Evolutionary conservation across 2,797 vertebrate species (phyloP).

Genomic region (Cyprinella venusta): DNA sequence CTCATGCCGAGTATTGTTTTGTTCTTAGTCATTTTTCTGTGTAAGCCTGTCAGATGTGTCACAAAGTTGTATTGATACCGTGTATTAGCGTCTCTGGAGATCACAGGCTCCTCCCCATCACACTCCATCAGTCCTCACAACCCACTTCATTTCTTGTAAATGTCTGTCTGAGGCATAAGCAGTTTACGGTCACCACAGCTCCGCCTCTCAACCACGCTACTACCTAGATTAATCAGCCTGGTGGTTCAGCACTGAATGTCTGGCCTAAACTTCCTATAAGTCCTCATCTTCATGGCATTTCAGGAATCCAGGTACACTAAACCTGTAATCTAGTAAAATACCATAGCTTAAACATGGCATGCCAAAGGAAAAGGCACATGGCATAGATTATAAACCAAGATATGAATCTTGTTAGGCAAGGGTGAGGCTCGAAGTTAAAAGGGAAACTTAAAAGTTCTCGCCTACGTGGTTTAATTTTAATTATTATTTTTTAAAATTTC

Average conservation of each 20-base stretch:
- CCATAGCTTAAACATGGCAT: not conserved
- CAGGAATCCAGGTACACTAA: conserved; percentile 43
- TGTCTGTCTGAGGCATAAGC: conserved; percentile 67
- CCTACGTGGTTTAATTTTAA: not conserved
- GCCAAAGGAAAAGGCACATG: not conserved
- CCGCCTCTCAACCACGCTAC: conserved; percentile 66
- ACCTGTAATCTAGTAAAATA: conserved; percentile 34
- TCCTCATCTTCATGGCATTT: conserved; percentile 38
- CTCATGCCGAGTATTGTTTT: conserved; percentile 38
- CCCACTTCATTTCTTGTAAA: conserved; percentile 77
- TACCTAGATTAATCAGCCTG: conserved; percentile 71
- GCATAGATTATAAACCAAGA: not conserved
- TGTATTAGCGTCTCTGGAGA: conserved; percentile 24
- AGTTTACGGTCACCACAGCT: conserved; percentile 78
- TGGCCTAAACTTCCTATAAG: conserved; percentile 22
- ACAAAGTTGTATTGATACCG: conserved; percentile 38
- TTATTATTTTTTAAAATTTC: no score
- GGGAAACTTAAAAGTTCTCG: not conserved
- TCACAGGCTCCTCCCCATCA: conserved; percentile 47
- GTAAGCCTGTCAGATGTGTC: conserved; percentile 40
- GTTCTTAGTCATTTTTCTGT: conserved; percentile 61
- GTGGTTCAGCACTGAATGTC: not conserved
- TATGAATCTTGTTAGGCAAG: not conserved
- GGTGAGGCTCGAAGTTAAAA: not conserved
- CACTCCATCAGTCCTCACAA: conserved; percentile 35